Evolutionary conservation across 2,113 vertebrate species (phyloP), one percentile per base, ranked within the genome.

Genomic region (Tupaia chinensis): DNA sequence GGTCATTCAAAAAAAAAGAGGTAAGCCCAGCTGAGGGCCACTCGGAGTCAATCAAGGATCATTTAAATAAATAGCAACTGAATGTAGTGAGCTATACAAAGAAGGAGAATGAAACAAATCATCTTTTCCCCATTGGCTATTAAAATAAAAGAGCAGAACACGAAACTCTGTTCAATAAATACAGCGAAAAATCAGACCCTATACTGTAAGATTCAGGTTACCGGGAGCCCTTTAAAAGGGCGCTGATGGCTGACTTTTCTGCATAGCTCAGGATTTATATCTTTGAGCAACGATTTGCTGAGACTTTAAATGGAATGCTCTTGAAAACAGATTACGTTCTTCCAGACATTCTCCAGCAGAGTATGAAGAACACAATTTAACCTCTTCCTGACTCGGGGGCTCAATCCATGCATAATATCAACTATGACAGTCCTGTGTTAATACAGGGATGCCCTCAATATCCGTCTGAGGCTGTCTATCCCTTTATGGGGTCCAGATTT

Each of bases 91-190:
- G 12, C 22, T 94, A 86, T 68, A 25, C n/a, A 96, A 90, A 95
- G n/a, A 89, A 68, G 87, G 74, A 87, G 66, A 63, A 76, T 97
- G 65, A 79, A 79, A 32, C 16, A 95, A 85, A 92, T 63, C 2
- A 81, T 73, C 84, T 95, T 83, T 95, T 83, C 69, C 89, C 63
- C n/a, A 66, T 65, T 91, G 91, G 60, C 73, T 84, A 63, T 93
- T 93, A 95, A 94, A 91, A 85, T 88, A 85, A 95, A 94, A 29
- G 25, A 91, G 88, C 1, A 72, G 29, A 91, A 89, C 87, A 96
- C 89, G 93, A 96, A 97, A 65, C 44, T 83, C 74, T 92, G 54
- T 95, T 93, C 69, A 96, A 89, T 19, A 96, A 97, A 95, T 89
- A 93, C 15, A 79, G 54, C 53, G 65, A 84, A 97, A 95, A 61